Evolutionary conservation across 2,888 invertebrate species (phyloP).

Genomic region (Theristus sp.): DNA sequence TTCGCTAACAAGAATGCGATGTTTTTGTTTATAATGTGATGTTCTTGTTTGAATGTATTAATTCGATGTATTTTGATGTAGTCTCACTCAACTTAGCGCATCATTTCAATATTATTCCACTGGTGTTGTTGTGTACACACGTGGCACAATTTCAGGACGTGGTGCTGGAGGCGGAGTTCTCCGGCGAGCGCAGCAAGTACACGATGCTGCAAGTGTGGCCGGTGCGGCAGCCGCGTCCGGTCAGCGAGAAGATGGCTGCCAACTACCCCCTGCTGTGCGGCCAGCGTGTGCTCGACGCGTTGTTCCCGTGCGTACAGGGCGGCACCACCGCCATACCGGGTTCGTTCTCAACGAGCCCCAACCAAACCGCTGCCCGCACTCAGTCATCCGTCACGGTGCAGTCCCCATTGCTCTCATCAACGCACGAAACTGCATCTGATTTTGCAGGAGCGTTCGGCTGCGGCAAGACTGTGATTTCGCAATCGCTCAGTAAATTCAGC

Average conservation of each 20-base stretch:
- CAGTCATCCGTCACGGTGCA: too few relatives aligned
- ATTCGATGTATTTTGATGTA: too few relatives aligned
- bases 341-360: too few relatives aligned
- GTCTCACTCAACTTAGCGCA: too few relatives aligned
- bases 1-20: too few relatives aligned
- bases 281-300: constrained; percentile 86
- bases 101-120: too few relatives aligned
- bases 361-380: too few relatives aligned
- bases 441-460: constrained; percentile 96
- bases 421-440: background rate
- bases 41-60: background rate
- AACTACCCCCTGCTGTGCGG: constrained; percentile 95
- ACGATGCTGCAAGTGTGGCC: constrained; percentile 99
- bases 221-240: constrained; percentile 86
- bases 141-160: constrained; percentile 65
- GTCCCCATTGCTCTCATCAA: too few relatives aligned
- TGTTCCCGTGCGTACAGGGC: constrained; percentile 63
- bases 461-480: constrained; percentile 99
- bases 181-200: constrained; percentile 73
- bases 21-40: too few relatives aligned
- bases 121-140: too few relatives aligned
- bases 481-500: constrained; percentile 95
- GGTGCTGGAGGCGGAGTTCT: constrained; percentile 95
- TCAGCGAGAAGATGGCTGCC: constrained; percentile 90
- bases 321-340: constrained; percentile 29